Base-by-base conservation (phyloP, 2,888 invertebrate genomes). In the Phaedon cochleariae region DNA sequence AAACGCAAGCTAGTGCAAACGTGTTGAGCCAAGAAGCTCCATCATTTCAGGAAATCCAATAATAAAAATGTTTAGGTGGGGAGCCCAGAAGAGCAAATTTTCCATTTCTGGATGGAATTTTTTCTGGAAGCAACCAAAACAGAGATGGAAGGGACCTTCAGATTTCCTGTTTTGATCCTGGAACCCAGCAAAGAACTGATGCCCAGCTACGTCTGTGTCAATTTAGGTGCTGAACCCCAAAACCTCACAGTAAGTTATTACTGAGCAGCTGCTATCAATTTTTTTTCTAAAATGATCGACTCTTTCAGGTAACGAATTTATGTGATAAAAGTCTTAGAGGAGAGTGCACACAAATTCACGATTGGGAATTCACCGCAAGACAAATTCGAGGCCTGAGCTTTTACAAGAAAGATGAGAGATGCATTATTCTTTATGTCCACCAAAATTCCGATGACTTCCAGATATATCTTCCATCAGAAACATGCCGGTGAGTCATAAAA, bases 391-490 rank as follows among this genome's bases (percentile, higher is more conserved):
- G 94, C 76, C 93, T 96, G 72, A 96, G 97, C 85, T 86, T 97
- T 67, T 98, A 97, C 84, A 98, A 97, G 84, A 89, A 97, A 46
- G 98, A 99, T 83, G 95, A 97, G 79, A 88, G 98, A 17, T 97
- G 97, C 72, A 88, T 98, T 10, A 98, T 98, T 83, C 87, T 99
- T 0, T 99, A 99, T 83, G 98, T 99, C 34, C 94, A 96, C 82
- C 95, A 97, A 83, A 98, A 98, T 83, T 97, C 97, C 0, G 97
- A 98, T 79, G 98, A 98, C 85, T 99, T 99, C 85, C 98, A 98
- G 89, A 96, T 99, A 85, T 97, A 93, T 84, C 92, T 99, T 76
- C 97, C 99, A 0, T 97, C 98, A 1, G 90, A 92, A 70, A 88
- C 89, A 49, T 95, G 94, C 81, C 88, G 81, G 94, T 65, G 74